These are phyloP conservation scores for Polyodon spathula DNA, from an alignment of 2,113 vertebrate genomes.

Conservation along the genomic window DNA sequence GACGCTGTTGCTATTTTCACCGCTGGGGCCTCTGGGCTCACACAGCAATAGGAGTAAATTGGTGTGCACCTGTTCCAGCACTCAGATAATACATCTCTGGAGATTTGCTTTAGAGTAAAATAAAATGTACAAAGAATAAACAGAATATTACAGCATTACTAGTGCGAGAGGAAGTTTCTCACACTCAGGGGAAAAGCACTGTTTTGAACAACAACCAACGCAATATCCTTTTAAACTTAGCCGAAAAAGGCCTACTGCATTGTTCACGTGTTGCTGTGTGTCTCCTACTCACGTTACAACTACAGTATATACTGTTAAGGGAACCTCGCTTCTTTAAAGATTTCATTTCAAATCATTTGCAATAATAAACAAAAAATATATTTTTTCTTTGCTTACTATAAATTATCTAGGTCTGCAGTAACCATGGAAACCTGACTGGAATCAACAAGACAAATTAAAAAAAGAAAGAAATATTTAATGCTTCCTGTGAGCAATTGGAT, in stretches of 20 bases:
- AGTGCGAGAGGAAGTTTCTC: slow-evolving; percentile 61
- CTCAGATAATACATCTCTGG: slow-evolving; percentile 70
- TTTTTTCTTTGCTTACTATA: no score
- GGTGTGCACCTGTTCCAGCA: slow-evolving; percentile 71
- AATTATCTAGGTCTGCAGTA: no score
- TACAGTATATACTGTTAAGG: no score
- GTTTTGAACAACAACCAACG: slow-evolving; percentile 59
- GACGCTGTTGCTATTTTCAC: slow-evolving; percentile 64
- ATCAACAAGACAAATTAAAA: no score
- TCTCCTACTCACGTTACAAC: no score
- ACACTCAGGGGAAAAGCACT: slow-evolving; percentile 50
- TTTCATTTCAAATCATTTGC: neutral
- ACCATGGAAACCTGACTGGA: no score
- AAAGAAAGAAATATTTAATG: no score
- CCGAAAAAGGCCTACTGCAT: slow-evolving; percentile 6
- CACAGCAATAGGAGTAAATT: slow-evolving; percentile 73
- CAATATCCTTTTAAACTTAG: slow-evolving; percentile 60
- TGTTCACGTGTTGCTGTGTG: neutral
- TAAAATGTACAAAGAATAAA: slow-evolving; percentile 64
- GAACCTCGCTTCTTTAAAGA: no score
- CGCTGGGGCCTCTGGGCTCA: slow-evolving; percentile 62
- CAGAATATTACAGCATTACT: slow-evolving; percentile 67
- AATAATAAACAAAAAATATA: no score
- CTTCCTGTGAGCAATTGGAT: no score
- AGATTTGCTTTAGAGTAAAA: slow-evolving; percentile 58